These are phyloP conservation scores for Drosophila rellima DNA, from an alignment of 2,888 invertebrate genomes.

Conservation along the genomic window DNA sequence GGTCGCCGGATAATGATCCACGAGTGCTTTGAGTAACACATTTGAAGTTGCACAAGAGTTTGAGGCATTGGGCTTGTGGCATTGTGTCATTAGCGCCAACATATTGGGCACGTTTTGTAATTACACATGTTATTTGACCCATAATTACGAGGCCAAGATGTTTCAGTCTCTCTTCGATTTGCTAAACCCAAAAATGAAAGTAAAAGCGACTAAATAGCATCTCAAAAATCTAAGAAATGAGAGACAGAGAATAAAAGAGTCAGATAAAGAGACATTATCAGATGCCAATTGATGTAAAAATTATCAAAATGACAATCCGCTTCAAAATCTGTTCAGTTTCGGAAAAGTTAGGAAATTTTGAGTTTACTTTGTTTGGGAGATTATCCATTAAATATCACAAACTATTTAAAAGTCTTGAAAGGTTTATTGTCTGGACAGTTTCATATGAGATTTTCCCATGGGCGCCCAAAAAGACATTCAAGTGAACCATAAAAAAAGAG, in stretches of 20 bases:
- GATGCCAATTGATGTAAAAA: too few species aligned
- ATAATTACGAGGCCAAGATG: conserved; percentile 41
- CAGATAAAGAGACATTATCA: background rate
- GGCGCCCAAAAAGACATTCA: conserved; percentile 22
- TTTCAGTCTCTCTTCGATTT: conserved; percentile 15
- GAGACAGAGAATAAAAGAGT: background rate
- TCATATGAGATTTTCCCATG: conserved; percentile 7
- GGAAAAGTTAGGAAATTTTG: too few species aligned
- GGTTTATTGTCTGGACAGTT: background rate
- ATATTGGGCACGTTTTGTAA: conserved; percentile 54
- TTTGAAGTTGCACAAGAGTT: conserved; percentile 59
- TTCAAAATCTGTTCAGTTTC: too few species aligned
- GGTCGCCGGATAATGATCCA: conserved; percentile 51
- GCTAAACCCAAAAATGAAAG: conserved; percentile 55
- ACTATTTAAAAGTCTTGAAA: conserved; percentile 3
- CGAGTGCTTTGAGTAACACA: conserved; percentile 33
- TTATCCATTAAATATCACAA: conserved; percentile 3
- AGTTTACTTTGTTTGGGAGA: background rate
- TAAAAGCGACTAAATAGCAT: conserved; percentile 32
- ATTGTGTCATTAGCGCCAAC: conserved; percentile 54
- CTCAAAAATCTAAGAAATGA: background rate
- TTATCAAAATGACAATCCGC: too few species aligned
- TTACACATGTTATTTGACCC: conserved; percentile 48
- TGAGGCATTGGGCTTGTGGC: conserved; percentile 32
- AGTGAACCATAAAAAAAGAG: conserved; percentile 34